Base-by-base conservation (phyloP, 2,113 vertebrate species). In the Electrona antarctica region DNA sequence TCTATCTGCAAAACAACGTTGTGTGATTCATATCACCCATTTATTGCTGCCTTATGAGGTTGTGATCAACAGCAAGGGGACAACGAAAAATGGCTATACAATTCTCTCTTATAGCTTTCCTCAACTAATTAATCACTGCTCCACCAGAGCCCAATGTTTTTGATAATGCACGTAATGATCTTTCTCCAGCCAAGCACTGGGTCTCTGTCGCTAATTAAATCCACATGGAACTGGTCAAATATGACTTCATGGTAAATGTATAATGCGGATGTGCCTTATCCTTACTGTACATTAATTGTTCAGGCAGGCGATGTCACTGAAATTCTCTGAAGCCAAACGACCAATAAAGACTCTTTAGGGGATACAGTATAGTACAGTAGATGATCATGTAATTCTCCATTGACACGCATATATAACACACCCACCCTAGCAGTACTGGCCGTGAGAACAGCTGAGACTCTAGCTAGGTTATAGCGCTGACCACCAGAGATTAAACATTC, bases 401-500 rank as follows among this genome's bases (percentile, higher is more conserved):
- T 77, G 52, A 79, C 28, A 14, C 62, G 28, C 21, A 63, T 57
- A 61, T 29, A 41, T 73, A 29, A 60, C n/a, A 33, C 54, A 21
- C n/a, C 46, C 21, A 49, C 14, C 50, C 64, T 73, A 71, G 55
- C 68, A 73, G 69, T 78, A 78, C 70, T 76, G 80, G 52, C 67
- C 67, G 51, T 67, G 69, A 88, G 71, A 71, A 78, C 66, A 64
- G 51, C 52, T 72, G 69, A 67, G 61, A 75, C 68, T 68, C 7
- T 67, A 50, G 15, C 67, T 61, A 74, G 58, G 57, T 75, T 74
- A 80, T 77, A 70, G 69, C 47, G 60, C 67, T 82, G 74, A 83
- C 87, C 81, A 70, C 76, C 65, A 73, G 73, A 82, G 76, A 90
- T 90, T 87, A 79, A 88, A 89, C 69, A 56, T 81, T 73, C 62